Evolutionary conservation across 2,888 invertebrate genomes (phyloP).

Genomic region (Sinohyriopsis cumingii): DNA sequence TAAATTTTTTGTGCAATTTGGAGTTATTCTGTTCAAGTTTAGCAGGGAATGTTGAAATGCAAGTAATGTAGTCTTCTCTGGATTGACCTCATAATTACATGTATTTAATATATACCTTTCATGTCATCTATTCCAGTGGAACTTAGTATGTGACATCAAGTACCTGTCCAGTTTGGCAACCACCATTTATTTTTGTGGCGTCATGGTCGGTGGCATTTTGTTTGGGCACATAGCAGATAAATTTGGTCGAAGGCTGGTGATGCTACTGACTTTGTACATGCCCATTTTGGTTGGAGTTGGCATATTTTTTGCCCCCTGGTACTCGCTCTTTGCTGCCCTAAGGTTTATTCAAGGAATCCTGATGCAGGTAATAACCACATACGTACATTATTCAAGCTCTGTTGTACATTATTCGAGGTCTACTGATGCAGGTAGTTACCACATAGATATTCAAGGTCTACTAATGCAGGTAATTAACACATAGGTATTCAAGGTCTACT

Average conservation of each 20-base stretch:
- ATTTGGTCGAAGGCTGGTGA: constrained; percentile 59
- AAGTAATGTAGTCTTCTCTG: too few species aligned
- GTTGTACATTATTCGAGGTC: too few species aligned
- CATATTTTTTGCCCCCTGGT: constrained; percentile 50
- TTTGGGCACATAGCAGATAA: constrained; percentile 63
- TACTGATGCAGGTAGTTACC: too few species aligned
- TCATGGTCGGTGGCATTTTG: constrained; percentile 64
- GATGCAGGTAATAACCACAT: constrained; percentile 53
- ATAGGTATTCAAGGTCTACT: too few species aligned
- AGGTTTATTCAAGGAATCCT: constrained; percentile 58
- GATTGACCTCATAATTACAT: not conserved
- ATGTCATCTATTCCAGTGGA: constrained; percentile 52
- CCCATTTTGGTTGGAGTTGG: constrained; percentile 53
- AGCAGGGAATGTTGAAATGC: too few species aligned
- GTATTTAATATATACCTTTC: not conserved
- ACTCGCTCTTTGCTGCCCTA: constrained; percentile 50
- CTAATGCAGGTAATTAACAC: too few species aligned
- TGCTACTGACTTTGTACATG: constrained; percentile 51
- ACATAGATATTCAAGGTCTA: too few species aligned
- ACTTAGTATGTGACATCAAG: constrained; percentile 53
- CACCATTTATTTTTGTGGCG: constrained; percentile 66
- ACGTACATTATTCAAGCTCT: too few species aligned
- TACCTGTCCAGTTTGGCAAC: constrained; percentile 55
- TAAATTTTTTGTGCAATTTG: too few species aligned
- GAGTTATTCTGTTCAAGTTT: too few species aligned